Percentiles rank a stretch among this genome's conserved stretches.
phyloP scores from a whole-genome alignment of 2,888 invertebrate species.

The Vannuccia rotundouncinata region DNA sequence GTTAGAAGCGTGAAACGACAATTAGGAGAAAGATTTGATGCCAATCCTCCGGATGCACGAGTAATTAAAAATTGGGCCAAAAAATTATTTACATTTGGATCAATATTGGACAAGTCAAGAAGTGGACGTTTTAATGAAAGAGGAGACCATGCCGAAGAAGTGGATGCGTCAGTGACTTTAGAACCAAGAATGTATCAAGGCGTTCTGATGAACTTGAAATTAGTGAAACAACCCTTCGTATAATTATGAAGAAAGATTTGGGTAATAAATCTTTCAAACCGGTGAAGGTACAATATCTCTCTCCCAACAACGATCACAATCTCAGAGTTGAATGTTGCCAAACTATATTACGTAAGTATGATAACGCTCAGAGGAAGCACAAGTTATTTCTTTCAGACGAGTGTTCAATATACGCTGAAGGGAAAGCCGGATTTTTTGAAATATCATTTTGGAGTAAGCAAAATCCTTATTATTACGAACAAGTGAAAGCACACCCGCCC shows the following conservation, averaged over 20 bases:
- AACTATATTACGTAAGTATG: not conserved
- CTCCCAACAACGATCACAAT: not conserved
- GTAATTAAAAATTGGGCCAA: not conserved
- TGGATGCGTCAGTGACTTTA: not conserved
- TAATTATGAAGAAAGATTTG: not conserved
- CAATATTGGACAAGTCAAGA: not conserved
- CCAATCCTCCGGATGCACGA: not conserved
- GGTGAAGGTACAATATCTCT: not conserved
- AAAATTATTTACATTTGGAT: not conserved
- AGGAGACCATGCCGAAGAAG: not conserved
- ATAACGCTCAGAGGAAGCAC: not conserved
- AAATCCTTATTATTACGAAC: not conserved
- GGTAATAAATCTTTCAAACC: not conserved
- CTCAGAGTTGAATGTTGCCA: conserved; percentile 11
- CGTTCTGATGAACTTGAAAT: not conserved
- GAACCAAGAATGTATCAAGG: not conserved
- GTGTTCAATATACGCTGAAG: conserved; percentile 15
- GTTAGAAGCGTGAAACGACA: too few species aligned
- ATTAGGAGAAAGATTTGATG: too few species aligned
- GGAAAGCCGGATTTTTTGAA: not conserved
- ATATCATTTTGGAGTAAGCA: not conserved
- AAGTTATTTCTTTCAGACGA: conserved; percentile 5
- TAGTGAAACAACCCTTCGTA: not conserved
- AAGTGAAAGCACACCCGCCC: not conserved
- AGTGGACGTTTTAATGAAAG: not conserved